Evolutionary conservation across 2,888 invertebrate species (phyloP).

Genomic region (Mycogona germanica): DNA sequence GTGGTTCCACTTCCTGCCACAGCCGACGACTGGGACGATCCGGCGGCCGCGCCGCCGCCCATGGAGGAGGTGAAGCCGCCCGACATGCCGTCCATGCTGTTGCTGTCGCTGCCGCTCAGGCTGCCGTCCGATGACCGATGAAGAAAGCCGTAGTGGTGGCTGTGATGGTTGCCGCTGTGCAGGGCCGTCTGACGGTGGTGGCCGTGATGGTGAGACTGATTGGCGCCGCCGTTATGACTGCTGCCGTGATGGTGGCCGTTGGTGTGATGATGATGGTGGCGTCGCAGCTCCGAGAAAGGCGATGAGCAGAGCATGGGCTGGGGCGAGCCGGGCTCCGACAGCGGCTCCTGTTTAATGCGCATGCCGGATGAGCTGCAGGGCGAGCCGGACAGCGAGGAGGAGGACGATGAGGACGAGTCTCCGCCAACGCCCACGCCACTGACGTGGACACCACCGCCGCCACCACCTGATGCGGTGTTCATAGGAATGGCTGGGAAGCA

Average conservation of each 20-base stretch:
- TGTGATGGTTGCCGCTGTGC: slow-evolving; percentile 24
- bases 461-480: slow-evolving; percentile 35
- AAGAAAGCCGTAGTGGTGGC: slow-evolving; percentile 24
- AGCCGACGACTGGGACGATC: slow-evolving; percentile 38
- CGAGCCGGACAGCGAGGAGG: too few species aligned
- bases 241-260: slow-evolving; percentile 47
- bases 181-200: slow-evolving; percentile 22
- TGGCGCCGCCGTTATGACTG: too few species aligned
- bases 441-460: too few species aligned
- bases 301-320: slow-evolving; percentile 11
- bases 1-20: too few species aligned
- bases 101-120: too few species aligned
- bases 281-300: slow-evolving; percentile 10
- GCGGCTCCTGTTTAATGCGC: slow-evolving; percentile 27
- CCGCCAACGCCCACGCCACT: too few species aligned
- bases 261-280: background rate
- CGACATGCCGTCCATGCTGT: too few species aligned
- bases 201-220: slow-evolving; percentile 23
- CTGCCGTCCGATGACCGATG: slow-evolving; percentile 35
- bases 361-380: slow-evolving; percentile 28
- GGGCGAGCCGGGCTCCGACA: slow-evolving; percentile 22
- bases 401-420: too few species aligned
- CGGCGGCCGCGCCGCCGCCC: too few species aligned
- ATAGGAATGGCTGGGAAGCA: slow-evolving; percentile 72
- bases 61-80: too few species aligned